phyloP scores from a whole-genome alignment of 2,888 invertebrate species.

The Oligia latruncula region DNA sequence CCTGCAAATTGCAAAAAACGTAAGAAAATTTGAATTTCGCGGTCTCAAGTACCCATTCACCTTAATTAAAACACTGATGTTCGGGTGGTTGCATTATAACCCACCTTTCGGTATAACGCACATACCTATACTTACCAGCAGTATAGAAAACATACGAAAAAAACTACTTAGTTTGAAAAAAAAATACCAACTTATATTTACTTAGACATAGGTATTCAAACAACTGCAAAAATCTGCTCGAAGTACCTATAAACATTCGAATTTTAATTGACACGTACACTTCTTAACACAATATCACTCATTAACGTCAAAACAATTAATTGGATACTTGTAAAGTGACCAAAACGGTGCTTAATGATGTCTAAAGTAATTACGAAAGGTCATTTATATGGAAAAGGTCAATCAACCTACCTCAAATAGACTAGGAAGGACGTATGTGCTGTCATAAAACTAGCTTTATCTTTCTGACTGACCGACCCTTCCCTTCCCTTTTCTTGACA shows the following conservation, averaged over 20 bases:
- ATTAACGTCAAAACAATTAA: constrained; percentile 17
- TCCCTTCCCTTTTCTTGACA: no score
- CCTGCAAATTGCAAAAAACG: no score
- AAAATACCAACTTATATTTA: no score
- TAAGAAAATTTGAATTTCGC: no score
- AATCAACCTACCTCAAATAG: constrained; percentile 1
- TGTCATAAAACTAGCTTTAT: background rate
- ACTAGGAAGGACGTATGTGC: background rate
- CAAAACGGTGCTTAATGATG: background rate
- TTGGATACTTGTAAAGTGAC: background rate
- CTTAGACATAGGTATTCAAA: background rate
- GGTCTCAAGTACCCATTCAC: no score
- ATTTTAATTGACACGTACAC: constrained; percentile 20
- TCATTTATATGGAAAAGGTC: constrained; percentile 19
- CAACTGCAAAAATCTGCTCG: background rate
- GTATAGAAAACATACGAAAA: no score
- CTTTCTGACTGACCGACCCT: no score
- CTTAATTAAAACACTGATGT: no score
- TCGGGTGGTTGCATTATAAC: no score
- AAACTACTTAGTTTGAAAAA: no score
- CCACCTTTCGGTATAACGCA: background rate
- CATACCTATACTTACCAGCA: no score
- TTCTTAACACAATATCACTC: background rate
- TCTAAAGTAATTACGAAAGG: constrained; percentile 22
- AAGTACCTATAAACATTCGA: background rate